These are phyloP conservation scores for Pachypsylla venusta DNA, from an alignment of 1,140 invertebrate genomes.

Conservation along the genomic window DNA sequence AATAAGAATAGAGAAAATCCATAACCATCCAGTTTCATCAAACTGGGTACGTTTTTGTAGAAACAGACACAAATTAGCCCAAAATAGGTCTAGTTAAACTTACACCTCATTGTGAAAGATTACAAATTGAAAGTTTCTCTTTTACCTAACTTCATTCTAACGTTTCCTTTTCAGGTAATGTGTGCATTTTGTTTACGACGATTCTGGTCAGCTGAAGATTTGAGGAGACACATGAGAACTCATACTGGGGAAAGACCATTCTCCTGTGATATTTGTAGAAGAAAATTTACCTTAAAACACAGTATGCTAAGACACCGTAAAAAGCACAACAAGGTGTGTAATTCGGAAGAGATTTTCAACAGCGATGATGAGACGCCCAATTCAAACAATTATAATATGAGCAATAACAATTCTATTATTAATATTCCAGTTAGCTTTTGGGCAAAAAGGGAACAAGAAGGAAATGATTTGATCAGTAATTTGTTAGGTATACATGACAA, in stretches of 20 bases:
- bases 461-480: slow-evolving; percentile 71
- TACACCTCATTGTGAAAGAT: no score
- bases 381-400: slow-evolving; percentile 16
- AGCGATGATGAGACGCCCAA: slow-evolving; percentile 16
- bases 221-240: slow-evolving; percentile 79
- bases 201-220: slow-evolving; percentile 86
- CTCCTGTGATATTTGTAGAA: slow-evolving; percentile 61
- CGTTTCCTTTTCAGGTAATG: slow-evolving; percentile 52
- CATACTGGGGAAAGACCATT: slow-evolving; percentile 70
- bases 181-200: slow-evolving; percentile 82
- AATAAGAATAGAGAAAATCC: no score
- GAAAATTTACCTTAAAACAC: slow-evolving; percentile 81
- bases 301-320: slow-evolving; percentile 82
- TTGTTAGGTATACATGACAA: slow-evolving; percentile 72
- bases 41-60: no score
- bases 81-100: no score
- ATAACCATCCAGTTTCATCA: no score
- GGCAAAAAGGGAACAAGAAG: slow-evolving; percentile 23
- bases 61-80: no score
- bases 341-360: slow-evolving; percentile 6
- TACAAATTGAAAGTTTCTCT: no score
- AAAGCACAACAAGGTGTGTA: slow-evolving; percentile 43
- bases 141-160: no score
- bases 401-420: slow-evolving; percentile 20
- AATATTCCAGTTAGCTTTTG: not conserved